phyloP scores from a whole-genome alignment of 2,888 invertebrate genomes.

The Epirrhoe alternata region DNA sequence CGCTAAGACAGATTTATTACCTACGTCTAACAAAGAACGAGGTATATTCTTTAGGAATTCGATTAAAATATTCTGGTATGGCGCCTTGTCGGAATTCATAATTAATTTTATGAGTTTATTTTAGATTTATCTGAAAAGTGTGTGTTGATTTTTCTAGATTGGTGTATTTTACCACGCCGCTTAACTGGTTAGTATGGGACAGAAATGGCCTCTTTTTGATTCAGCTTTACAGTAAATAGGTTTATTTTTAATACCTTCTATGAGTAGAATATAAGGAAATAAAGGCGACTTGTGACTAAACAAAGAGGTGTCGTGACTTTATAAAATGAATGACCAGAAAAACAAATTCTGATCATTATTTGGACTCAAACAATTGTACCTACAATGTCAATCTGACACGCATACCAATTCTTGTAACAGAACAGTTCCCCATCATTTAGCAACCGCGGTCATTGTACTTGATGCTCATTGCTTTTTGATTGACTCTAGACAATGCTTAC shows the following conservation, averaged over 20 bases:
- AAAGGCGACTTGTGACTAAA: too few relatives aligned
- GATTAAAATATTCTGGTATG: constrained; percentile 53
- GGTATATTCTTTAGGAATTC: constrained; percentile 59
- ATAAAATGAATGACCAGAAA: not conserved
- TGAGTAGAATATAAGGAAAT: too few relatives aligned
- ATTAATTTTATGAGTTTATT: constrained; percentile 35
- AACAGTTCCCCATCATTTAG: constrained; percentile 77
- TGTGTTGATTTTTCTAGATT: not conserved
- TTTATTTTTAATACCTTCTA: too few relatives aligned
- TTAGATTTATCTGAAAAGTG: constrained; percentile 21
- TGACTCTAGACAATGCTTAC: constrained; percentile 73
- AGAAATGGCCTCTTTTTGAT: not conserved
- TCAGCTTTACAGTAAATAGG: too few relatives aligned
- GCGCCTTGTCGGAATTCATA: constrained; percentile 39
- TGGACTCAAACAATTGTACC: constrained; percentile 47
- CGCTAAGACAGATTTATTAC: constrained; percentile 78
- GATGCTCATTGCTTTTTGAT: constrained; percentile 78
- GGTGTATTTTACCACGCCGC: not conserved
- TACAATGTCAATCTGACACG: constrained; percentile 49
- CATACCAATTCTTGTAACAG: constrained; percentile 61
- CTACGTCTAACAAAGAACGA: constrained; percentile 61
- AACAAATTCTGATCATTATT: constrained; percentile 11
- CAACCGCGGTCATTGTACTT: constrained; percentile 78
- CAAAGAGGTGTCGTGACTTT: too few relatives aligned
- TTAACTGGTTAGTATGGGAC: not conserved